Evolutionary conservation across 92 coral and sea anemone genomes (phyloP), one percentile per base, ranked within the genome.

Genomic region (Siderastrea siderea): DNA sequence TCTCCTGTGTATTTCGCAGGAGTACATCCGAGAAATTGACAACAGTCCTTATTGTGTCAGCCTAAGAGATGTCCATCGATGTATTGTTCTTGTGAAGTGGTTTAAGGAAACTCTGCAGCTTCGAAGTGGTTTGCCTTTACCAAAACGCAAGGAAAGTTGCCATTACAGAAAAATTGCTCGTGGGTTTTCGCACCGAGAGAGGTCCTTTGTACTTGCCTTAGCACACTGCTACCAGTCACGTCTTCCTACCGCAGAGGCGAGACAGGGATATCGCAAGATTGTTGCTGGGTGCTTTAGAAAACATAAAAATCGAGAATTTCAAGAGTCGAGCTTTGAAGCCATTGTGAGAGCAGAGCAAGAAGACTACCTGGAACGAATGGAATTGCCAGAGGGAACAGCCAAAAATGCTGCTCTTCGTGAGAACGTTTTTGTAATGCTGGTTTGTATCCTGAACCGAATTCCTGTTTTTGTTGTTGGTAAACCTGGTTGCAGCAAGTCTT

Each of bases 381-480:
- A 97, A 87, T 96, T 95, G 43, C 99, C 99, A 67, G 84, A 90
- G 7, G 99, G 99, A 78, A 97, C 98, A 55, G 99, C 99, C 16
- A 92, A 90, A 61, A 97, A 97, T 84, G 97, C 96, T 16, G 99
- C 99, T 14, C 95, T 97, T 68, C 99, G 99, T 3, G 99, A 97
- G 65, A 97, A 97, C 64, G 98, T 97, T 64, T 97, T 97, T 74
- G 97, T 97, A 71, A 97, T 95, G 89, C 85, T 97, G 17, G 98
- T 97, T 58, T 95, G 98, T 89, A 97, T 97, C 84, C 87, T 97
- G 26, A 97, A 95, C 82, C 96, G 81, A 57, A 97, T 97, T 61
- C 99, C 99, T 16, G 98, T 97, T 52, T 97, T 97, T 71, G 98
- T 97, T 14, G 98, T 97, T 52, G 99, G 99, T 51, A 97, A 97